phyloP scores from a whole-genome alignment of 2,888 invertebrate genomes.

The Cephonodes hylas region DNA sequence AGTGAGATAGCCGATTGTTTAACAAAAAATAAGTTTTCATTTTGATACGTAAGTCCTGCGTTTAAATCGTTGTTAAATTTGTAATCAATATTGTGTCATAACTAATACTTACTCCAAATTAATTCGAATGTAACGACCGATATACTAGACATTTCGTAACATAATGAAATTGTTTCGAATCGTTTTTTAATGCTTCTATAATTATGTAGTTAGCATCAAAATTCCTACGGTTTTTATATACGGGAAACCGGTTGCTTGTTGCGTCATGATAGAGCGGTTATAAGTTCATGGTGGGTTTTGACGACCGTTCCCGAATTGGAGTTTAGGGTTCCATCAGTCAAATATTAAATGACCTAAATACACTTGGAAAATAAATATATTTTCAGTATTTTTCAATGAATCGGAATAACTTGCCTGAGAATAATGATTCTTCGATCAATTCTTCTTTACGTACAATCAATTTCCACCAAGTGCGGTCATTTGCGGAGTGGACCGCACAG shows the following conservation, averaged over 20 bases:
- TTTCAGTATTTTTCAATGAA: no score
- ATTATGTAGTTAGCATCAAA: not conserved
- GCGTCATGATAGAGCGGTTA: not conserved
- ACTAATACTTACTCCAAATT: not conserved
- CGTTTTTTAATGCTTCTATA: not conserved
- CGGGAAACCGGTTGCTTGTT: not conserved
- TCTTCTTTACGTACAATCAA: no score
- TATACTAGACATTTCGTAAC: not conserved
- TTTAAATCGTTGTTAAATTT: no score
- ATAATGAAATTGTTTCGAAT: not conserved
- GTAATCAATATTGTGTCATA: not conserved
- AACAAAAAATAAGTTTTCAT: no score
- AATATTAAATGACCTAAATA: no score
- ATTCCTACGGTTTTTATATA: not conserved
- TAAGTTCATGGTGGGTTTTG: not conserved
- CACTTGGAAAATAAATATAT: no score
- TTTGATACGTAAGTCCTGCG: no score
- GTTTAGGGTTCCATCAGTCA: not conserved
- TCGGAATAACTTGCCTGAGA: no score
- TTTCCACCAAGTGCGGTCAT: no score
- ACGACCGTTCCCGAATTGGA: not conserved
- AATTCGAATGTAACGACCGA: constrained; percentile 15
- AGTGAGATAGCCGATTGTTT: no score
- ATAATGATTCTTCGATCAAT: no score
- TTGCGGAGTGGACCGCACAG: no score